Conservation (phyloP, 2,113 vertebrate genomes). For the Mionectes macconnelli region DNA sequence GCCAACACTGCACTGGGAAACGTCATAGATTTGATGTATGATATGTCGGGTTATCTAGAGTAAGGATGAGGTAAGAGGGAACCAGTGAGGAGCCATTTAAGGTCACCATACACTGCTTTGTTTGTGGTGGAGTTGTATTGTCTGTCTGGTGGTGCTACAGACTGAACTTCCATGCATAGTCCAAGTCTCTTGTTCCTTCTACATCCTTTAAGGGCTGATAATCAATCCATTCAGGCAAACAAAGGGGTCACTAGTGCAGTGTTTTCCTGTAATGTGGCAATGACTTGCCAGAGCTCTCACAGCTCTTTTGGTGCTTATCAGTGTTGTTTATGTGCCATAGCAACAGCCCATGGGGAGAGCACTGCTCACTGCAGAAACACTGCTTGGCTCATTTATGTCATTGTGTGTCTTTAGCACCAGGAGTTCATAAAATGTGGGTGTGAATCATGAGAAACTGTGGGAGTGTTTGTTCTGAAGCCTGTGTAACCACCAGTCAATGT, state of each 20-base stretch:
- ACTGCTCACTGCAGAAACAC: not conserved
- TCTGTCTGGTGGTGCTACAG: not conserved
- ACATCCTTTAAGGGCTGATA: not conserved
- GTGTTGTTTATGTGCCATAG: slow-evolving; percentile 39
- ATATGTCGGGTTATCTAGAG: not conserved
- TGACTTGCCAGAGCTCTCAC: not conserved
- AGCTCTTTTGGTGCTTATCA: not conserved
- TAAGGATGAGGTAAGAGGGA: not conserved
- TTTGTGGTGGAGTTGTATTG: not conserved
- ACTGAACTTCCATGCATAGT: not conserved
- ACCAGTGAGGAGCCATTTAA: not conserved
- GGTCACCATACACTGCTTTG: not conserved
- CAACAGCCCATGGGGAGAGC: not conserved
- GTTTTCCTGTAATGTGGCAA: not conserved
- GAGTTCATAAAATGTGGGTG: not conserved
- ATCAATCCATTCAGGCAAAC: not conserved
- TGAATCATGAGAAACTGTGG: not conserved
- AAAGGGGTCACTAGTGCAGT: not conserved
- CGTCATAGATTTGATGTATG: not conserved
- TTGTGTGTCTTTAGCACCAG: not conserved
- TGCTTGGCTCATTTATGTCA: not conserved
- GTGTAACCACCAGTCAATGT: not conserved
- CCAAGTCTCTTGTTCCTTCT: not conserved
- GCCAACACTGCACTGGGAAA: not conserved
- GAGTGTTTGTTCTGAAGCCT: not conserved